Percentiles rank a stretch among this genome's conserved stretches.
Evolutionary conservation across 2,113 vertebrate species (phyloP).

Genomic region (Anarhynchus alexandrinus): DNA sequence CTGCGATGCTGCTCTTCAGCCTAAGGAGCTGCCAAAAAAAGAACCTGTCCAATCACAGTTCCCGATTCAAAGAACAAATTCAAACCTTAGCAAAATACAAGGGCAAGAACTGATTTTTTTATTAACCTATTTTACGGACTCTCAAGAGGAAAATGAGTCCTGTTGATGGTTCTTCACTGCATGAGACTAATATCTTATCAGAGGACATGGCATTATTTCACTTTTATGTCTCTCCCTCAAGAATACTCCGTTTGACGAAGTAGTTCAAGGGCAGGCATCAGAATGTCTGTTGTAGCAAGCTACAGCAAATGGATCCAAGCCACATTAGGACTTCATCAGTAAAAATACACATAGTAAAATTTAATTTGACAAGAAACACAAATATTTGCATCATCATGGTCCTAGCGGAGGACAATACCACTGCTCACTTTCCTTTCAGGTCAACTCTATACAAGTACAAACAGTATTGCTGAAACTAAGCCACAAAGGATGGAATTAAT

Average conservation of each 20-base stretch:
- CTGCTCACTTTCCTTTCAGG: neutral
- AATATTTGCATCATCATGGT: neutral
- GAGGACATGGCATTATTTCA: conserved; percentile 38
- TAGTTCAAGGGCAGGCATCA: conserved; percentile 56
- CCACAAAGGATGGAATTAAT: neutral
- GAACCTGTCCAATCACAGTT: neutral
- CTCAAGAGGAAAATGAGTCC: conserved; percentile 21
- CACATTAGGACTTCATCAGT: neutral
- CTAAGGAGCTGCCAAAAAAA: neutral
- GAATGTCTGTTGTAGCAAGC: neutral
- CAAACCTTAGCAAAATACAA: neutral
- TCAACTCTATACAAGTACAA: neutral
- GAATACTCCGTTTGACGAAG: conserved; percentile 38
- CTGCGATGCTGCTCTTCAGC: neutral
- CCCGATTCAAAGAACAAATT: neutral
- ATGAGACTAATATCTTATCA: neutral
- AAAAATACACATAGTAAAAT: neutral
- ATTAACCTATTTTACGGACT: conserved; percentile 51
- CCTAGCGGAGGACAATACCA: neutral
- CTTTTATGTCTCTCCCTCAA: conserved; percentile 22
- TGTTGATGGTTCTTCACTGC: neutral
- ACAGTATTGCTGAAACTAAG: neutral
- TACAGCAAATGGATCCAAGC: neutral
- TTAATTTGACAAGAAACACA: neutral
- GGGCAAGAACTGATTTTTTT: neutral